Evolutionary conservation across 2,888 invertebrate genomes (phyloP).

Genomic region (Pachydiplax longipennis): DNA sequence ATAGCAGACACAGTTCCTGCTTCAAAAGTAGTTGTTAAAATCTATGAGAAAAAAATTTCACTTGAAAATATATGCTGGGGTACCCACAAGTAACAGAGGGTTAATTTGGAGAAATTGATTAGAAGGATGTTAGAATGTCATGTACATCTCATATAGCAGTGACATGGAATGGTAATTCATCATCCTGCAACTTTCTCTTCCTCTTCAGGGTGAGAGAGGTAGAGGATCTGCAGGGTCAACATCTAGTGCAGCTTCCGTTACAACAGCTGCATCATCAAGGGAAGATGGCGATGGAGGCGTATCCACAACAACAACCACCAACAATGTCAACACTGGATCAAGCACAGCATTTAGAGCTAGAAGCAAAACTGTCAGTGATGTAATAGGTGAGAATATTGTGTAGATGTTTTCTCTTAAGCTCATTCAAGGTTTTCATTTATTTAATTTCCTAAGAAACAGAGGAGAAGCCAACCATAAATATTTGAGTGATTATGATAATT

Average conservation of each 20-base stretch:
- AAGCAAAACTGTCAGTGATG: conserved; percentile 91
- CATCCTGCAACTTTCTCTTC: not conserved
- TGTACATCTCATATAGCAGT: too few species aligned
- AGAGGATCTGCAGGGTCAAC: conserved; percentile 21
- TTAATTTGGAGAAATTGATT: too few species aligned
- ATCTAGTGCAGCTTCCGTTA: conserved; percentile 10
- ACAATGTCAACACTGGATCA: conserved; percentile 20
- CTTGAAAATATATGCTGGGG: too few species aligned
- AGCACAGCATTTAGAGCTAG: conserved; percentile 72
- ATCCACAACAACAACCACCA: not conserved
- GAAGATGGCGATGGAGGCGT: conserved; percentile 37
- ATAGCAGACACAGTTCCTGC: too few species aligned
- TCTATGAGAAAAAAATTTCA: too few species aligned
- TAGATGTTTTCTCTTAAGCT: too few species aligned
- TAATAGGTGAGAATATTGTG: conserved; percentile 66
- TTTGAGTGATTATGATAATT: too few species aligned
- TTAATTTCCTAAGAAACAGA: too few species aligned
- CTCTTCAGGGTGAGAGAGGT: conserved; percentile 2
- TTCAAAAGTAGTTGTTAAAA: too few species aligned
- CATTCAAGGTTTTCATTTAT: too few species aligned
- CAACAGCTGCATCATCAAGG: conserved; percentile 7
- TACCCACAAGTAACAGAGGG: too few species aligned
- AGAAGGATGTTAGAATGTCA: too few species aligned
- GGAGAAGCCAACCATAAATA: not conserved
- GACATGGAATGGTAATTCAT: not conserved